These are phyloP conservation scores for Balaeniceps rex DNA, from an alignment of 2,113 vertebrate genomes.

Conservation along the genomic window DNA sequence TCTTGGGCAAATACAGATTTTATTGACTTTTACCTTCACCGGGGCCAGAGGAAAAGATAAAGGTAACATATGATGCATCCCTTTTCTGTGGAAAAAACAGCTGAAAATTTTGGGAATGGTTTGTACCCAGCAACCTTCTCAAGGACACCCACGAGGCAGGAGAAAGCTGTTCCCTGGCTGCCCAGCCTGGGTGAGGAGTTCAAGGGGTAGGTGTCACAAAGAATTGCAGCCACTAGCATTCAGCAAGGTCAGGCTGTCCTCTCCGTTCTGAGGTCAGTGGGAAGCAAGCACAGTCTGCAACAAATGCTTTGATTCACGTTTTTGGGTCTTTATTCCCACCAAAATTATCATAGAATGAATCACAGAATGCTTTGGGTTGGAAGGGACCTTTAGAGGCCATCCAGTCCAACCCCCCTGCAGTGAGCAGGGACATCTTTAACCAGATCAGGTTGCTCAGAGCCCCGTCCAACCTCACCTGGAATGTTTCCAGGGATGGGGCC, in stretches of 20 bases:
- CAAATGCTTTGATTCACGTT: fast-evolving
- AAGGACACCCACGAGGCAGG: background rate
- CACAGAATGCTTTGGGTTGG: too few relatives aligned
- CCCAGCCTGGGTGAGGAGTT: background rate
- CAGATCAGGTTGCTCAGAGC: too few relatives aligned
- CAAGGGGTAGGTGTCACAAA: background rate
- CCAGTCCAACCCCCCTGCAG: too few relatives aligned
- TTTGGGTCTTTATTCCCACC: background rate
- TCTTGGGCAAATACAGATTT: background rate
- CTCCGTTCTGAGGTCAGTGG: background rate
- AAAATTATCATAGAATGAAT: too few relatives aligned
- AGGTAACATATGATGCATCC: background rate
- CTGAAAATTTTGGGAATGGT: background rate
- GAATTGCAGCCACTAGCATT: background rate
- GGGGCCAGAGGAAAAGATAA: background rate
- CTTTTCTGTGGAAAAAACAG: background rate
- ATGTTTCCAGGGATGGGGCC: too few relatives aligned
- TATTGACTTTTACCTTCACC: background rate
- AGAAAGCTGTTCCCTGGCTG: background rate
- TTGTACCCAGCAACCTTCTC: background rate
- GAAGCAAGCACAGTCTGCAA: background rate
- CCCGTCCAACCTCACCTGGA: too few relatives aligned
- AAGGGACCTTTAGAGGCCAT: too few relatives aligned
- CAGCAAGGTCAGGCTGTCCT: background rate
- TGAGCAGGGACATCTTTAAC: too few relatives aligned